phyloP scores from a whole-genome alignment of 2,797 vertebrate genomes.

The Myotis vivesi region DNA sequence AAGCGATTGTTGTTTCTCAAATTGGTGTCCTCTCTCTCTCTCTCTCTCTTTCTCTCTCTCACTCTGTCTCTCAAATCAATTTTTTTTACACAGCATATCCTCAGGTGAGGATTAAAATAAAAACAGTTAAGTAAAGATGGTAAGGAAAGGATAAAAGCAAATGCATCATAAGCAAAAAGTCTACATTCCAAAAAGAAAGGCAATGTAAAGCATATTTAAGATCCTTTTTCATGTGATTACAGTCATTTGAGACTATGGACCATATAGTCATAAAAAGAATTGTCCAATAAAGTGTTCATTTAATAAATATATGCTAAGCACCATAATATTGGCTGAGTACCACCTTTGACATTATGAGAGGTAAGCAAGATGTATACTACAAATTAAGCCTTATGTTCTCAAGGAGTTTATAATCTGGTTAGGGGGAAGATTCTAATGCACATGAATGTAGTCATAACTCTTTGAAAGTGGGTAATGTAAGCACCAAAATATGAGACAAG shows the following conservation, averaged over 20 bases:
- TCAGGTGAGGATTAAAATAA: background rate
- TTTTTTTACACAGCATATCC: background rate
- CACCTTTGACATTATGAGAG: background rate
- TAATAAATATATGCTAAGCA: background rate
- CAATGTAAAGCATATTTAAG: background rate
- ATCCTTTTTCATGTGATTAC: background rate
- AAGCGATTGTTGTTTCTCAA: background rate
- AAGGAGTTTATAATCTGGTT: background rate
- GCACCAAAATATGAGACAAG: background rate
- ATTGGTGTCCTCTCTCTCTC: background rate
- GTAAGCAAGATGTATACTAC: background rate
- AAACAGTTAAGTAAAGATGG: background rate
- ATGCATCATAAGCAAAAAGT: background rate
- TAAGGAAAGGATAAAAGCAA: constrained; percentile 5
- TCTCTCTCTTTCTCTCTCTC: background rate
- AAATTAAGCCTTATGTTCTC: background rate
- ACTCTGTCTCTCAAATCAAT: background rate
- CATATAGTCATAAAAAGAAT: background rate
- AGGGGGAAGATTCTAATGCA: background rate
- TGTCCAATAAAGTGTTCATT: background rate
- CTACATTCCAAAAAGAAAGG: background rate
- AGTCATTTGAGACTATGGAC: background rate
- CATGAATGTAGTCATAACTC: background rate
- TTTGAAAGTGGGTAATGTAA: background rate
- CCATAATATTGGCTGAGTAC: background rate